Conservation (phyloP, 2,888 invertebrate species). For the Pristionchus exspectatus region DNA sequence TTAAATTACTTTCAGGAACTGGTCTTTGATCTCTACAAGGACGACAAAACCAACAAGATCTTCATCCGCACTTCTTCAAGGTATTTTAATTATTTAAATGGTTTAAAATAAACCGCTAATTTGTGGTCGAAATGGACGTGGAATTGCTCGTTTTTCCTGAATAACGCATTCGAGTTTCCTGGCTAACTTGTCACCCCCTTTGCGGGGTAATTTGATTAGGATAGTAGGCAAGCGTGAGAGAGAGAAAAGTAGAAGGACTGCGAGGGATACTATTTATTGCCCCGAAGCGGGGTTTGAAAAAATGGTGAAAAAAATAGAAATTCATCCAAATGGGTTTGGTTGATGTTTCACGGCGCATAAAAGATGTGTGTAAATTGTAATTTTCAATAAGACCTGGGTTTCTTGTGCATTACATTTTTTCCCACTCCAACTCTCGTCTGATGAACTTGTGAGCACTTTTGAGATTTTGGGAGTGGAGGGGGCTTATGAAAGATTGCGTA, state of each 20-base stretch:
- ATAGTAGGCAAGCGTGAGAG: constrained; percentile 32
- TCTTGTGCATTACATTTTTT: neutral
- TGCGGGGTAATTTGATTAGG: constrained; percentile 27
- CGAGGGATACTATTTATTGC: neutral
- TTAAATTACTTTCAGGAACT: constrained; percentile 60
- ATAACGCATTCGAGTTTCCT: neutral
- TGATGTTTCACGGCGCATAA: too few species aligned
- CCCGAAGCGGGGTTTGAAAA: neutral
- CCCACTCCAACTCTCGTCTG: neutral
- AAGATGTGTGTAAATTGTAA: too few species aligned
- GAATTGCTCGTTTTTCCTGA: neutral
- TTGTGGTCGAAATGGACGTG: neutral
- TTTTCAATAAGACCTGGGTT: too few species aligned
- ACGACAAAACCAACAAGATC: constrained; percentile 68
- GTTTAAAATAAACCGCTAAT: neutral
- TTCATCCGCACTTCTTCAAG: constrained; percentile 70
- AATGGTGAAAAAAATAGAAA: too few species aligned
- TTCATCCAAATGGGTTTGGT: too few species aligned
- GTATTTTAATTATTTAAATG: constrained; percentile 49
- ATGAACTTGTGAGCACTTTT: neutral
- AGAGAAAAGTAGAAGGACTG: neutral
- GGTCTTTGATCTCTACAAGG: constrained; percentile 71
- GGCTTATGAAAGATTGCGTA: constrained; percentile 28
- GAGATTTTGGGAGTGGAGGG: constrained; percentile 27
- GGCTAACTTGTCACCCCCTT: neutral